Base-by-base conservation (phyloP, 2,797 vertebrate species). In the Poeciliopsis turneri region DNA sequence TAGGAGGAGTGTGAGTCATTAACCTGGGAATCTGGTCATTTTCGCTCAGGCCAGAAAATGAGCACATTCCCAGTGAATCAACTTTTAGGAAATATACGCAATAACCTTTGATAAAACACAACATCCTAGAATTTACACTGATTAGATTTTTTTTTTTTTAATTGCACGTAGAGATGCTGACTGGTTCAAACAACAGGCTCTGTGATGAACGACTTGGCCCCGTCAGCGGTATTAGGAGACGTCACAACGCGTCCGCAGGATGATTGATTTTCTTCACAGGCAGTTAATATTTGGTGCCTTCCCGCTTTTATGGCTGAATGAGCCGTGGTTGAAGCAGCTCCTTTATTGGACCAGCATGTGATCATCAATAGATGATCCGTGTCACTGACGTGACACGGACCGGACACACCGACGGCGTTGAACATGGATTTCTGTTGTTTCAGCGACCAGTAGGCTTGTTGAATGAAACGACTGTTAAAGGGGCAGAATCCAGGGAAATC, bases 211-310 rank as follows among this genome's bases (percentile, higher is more conserved):
- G 20, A 68, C 23, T 69, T 15, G 2, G 23, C 66, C 66, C 66
- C 5, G 13, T 8, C 7, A 69, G 11, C 2, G 8, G 23, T 23
- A 64, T 68, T 41, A 69, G 20, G 25, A 13, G 43, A 39, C 10
- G 20, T 41, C 20, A 68, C 64, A 41, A 41, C 18, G 25, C 5
- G 23, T 69, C 66, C 5, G 41, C 39, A 69, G 81, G 47, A 61
- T 80, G 36, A 80, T 72, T 49, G 78, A 81, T 82, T 82, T 59
- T 72, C n/a, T 70, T 81, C 41, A 10, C 13, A 49, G 73, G 5
- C 46, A 15, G 59, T 79, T 74, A 84, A 84, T 49, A 77, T 81
- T 64, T 86, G 61, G 82, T 79, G 76, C 68, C 81, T 23, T 84
- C 87, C 59, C 73, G 66, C 46, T 72, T 77, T 83, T 47, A 77